Evolutionary conservation across 2,113 vertebrate species (phyloP).

Genomic region (Scytalopus superciliaris): DNA sequence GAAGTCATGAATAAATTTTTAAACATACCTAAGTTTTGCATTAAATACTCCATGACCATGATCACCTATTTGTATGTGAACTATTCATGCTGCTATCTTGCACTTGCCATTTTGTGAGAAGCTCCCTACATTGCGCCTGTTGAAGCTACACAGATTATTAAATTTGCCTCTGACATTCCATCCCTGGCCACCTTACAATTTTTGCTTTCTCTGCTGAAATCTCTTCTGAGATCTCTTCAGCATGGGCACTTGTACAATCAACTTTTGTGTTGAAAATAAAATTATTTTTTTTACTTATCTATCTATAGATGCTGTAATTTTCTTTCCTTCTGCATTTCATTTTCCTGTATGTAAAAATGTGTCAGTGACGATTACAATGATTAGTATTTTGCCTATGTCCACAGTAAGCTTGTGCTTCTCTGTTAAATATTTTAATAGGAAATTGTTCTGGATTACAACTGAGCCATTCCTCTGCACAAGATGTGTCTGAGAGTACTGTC

Average conservation of each 20-base stretch:
- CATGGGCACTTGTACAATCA: not conserved
- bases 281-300: not conserved
- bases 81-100: not conserved
- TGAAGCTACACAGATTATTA: not conserved
- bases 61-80: not conserved
- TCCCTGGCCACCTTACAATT: not conserved
- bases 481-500: not conserved
- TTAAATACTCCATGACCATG: not conserved
- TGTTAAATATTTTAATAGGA: slow-evolving; percentile 46
- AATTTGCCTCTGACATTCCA: not conserved
- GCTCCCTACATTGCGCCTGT: not conserved
- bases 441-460: slow-evolving; percentile 26
- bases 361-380: not conserved
- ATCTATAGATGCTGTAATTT: not conserved
- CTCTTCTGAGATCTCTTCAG: not conserved
- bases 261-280: not conserved
- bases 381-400: slow-evolving; percentile 8
- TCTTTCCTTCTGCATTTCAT: not conserved
- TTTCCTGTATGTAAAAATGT: not conserved
- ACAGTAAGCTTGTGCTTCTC: not conserved
- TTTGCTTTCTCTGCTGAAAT: not conserved
- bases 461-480: not conserved
- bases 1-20: not conserved
- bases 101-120: not conserved
- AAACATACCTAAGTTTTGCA: not conserved